These are phyloP conservation scores for Pachypeltis micranthus DNA, from an alignment of 1,140 invertebrate species.

Conservation along the genomic window DNA sequence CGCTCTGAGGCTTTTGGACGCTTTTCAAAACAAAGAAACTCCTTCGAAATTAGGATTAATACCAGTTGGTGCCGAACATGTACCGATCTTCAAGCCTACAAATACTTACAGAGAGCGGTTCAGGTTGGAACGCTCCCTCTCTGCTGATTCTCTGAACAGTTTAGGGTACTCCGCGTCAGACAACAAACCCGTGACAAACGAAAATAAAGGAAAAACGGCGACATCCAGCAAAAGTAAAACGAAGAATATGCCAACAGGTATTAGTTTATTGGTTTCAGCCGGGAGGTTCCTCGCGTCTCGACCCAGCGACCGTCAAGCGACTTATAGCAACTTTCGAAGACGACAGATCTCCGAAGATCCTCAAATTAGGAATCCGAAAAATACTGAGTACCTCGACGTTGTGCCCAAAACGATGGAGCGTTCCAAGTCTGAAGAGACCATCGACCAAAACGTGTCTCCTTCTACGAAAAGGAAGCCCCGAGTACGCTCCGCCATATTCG, in stretches of 20 bases:
- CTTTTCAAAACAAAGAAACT: not conserved
- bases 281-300: not conserved
- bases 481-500: not conserved
- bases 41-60: not conserved
- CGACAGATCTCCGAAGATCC: not conserved
- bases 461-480: not conserved
- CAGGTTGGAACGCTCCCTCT: not conserved
- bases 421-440: not conserved
- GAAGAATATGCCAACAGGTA: not conserved
- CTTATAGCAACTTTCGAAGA: not conserved
- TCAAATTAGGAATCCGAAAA: not conserved
- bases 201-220: not conserved
- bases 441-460: not conserved
- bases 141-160: not conserved
- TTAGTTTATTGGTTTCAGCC: not conserved
- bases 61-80: not conserved
- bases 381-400: not conserved
- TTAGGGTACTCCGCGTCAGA: not conserved
- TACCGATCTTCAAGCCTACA: not conserved
- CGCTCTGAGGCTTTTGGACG: not conserved
- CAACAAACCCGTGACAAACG: not conserved
- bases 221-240: not conserved
- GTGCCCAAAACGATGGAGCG: not conserved
- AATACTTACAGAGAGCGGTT: not conserved
- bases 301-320: not conserved